Evolutionary conservation across 2,797 vertebrate genomes (phyloP).

Genomic region (Macropodus opercularis): DNA sequence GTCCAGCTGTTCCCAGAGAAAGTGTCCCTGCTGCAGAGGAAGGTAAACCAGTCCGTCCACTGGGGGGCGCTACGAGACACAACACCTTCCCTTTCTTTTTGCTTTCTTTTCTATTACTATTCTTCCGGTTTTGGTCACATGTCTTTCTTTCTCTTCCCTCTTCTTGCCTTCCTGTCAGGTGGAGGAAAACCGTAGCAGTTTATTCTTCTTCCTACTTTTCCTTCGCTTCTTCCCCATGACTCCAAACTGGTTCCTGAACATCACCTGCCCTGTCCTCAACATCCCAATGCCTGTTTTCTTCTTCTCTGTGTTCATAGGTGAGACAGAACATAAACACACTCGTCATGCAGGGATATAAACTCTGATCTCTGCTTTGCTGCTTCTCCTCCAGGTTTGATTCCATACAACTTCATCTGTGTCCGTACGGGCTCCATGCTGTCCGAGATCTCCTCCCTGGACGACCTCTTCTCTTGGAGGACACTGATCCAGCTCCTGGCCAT

Average conservation of each 20-base stretch:
- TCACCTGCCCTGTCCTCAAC: conserved; percentile 96
- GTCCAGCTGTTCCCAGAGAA: conserved; percentile 88
- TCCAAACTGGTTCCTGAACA: conserved; percentile 98
- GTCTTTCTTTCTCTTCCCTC: neutral
- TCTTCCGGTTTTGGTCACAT: neutral
- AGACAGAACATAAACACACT: conserved; percentile 35
- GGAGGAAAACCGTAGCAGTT: conserved; percentile 90
- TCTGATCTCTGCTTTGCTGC: neutral
- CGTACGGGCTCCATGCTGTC: conserved; percentile 94
- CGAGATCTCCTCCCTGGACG: conserved; percentile 90
- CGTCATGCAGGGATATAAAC: neutral
- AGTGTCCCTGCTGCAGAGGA: conserved; percentile 88
- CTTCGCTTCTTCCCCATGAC: conserved; percentile 98
- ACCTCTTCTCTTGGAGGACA: conserved; percentile 93
- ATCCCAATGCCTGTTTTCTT: conserved; percentile 92
- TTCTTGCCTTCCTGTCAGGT: conserved; percentile 77
- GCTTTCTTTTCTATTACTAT: rapidly evolving
- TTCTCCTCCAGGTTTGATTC: conserved; percentile 87
- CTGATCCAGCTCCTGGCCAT: conserved; percentile 90
- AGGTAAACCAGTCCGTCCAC: conserved; percentile 77
- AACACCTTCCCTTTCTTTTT: neutral
- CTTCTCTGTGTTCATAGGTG: conserved; percentile 94
- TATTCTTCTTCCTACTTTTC: conserved; percentile 97
- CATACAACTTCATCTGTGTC: conserved; percentile 98
- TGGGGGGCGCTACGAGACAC: too few relatives aligned